phyloP scores from a whole-genome alignment of 2,113 vertebrate species.

The Serilophus lunatus region DNA sequence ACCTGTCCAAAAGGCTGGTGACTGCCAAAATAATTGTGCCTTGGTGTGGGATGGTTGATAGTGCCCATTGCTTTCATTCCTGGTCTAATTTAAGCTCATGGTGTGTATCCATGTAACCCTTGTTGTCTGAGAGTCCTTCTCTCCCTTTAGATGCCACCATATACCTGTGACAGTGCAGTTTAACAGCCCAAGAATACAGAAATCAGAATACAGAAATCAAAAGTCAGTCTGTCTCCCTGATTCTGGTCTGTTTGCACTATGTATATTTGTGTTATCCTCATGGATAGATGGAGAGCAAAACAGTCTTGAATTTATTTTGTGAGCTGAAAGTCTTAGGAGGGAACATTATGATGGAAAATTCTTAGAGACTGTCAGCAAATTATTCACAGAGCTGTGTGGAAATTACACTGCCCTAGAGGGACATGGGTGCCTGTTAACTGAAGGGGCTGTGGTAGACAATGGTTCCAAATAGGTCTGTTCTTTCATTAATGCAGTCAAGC shows the following conservation, averaged over 20 bases:
- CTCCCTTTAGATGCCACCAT: not conserved
- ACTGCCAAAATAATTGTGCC: not conserved
- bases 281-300: not conserved
- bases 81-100: not conserved
- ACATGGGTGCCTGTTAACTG: not conserved
- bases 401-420: not conserved
- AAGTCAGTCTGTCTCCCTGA: not conserved
- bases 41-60: not conserved
- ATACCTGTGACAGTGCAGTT: not conserved
- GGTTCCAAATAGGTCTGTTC: not conserved
- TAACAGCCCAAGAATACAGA: not conserved
- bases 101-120: not conserved
- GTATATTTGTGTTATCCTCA: not conserved
- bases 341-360: not conserved
- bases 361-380: not conserved
- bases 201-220: not conserved
- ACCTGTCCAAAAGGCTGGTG: not conserved
- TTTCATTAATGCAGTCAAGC: not conserved
- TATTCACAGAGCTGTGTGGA: not conserved
- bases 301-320: not conserved
- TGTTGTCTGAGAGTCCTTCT: not conserved
- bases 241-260: not conserved
- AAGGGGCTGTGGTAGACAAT: not conserved
- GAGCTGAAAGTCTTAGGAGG: not conserved
- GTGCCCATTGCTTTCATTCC: not conserved